Conservation (phyloP, 2,888 invertebrate genomes). For the Tillus elongatus region DNA sequence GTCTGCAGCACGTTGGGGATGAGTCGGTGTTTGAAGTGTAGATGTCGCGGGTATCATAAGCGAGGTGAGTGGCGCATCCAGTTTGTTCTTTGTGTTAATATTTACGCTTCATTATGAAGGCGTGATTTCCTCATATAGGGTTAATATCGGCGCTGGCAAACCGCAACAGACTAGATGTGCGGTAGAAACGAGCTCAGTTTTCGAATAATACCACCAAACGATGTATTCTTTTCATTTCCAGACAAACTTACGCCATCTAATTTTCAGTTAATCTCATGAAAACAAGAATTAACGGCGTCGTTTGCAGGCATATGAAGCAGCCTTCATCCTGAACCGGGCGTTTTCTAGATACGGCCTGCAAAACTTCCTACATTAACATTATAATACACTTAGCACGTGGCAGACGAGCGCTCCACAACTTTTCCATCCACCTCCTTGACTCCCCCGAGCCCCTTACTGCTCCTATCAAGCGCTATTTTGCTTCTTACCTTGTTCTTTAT, state of each 20-base stretch:
- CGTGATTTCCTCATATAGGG: constrained; percentile 28
- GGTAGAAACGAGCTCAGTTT: constrained; percentile 34
- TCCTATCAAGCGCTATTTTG: too few relatives aligned
- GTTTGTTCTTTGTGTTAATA: too few relatives aligned
- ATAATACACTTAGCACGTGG: constrained; percentile 42
- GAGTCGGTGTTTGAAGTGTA: too few relatives aligned
- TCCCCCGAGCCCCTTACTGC: too few relatives aligned
- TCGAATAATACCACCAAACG: constrained; percentile 39
- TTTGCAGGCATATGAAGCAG: constrained; percentile 42
- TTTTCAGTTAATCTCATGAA: constrained; percentile 44
- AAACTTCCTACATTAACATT: constrained; percentile 42
- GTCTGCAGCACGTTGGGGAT: too few relatives aligned
- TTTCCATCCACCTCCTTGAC: too few relatives aligned
- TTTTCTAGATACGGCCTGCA: constrained; percentile 33
- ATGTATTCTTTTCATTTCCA: constrained; percentile 41
- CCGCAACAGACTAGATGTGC: constrained; percentile 23
- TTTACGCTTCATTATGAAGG: constrained; percentile 33
- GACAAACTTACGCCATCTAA: constrained; percentile 44
- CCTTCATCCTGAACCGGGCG: constrained; percentile 31
- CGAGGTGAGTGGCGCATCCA: too few relatives aligned
- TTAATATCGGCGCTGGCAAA: constrained; percentile 28
- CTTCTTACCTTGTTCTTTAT: too few relatives aligned
- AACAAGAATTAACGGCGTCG: constrained; percentile 45
- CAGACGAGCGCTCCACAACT: too few relatives aligned
- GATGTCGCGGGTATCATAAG: too few relatives aligned